These are phyloP conservation scores for Phasia obesa DNA, from an alignment of 2,888 invertebrate species.

Conservation along the genomic window DNA sequence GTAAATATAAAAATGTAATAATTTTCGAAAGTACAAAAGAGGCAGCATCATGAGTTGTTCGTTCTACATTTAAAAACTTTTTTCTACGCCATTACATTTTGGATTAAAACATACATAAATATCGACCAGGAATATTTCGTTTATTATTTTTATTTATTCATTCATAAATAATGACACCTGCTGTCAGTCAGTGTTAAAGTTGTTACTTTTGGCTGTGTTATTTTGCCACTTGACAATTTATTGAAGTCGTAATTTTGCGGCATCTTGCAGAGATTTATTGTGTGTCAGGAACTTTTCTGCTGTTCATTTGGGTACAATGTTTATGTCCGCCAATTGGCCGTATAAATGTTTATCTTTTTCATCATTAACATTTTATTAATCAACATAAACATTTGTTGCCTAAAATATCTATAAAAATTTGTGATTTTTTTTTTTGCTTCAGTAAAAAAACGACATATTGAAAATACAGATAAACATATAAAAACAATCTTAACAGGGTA, in stretches of 20 bases:
- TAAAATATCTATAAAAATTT: background rate
- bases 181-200: background rate
- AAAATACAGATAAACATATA: background rate
- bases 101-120: constrained; percentile 16
- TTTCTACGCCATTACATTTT: constrained; percentile 22
- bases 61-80: constrained; percentile 32
- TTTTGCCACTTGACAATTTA: constrained; percentile 17
- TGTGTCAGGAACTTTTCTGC: background rate
- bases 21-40: constrained; percentile 4
- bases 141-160: constrained; percentile 4
- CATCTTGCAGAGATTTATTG: constrained; percentile 17
- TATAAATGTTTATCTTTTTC: constrained; percentile 36
- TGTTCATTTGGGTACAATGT: background rate
- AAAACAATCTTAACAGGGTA: background rate
- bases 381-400: constrained; percentile 36
- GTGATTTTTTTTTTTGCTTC: constrained; percentile 34
- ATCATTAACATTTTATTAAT: constrained; percentile 55
- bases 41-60: constrained; percentile 13
- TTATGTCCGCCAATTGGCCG: constrained; percentile 37
- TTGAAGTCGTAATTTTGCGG: constrained; percentile 27
- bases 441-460: background rate
- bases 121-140: constrained; percentile 15
- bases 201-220: background rate
- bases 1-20: constrained; percentile 18
- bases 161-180: background rate